Evolutionary conservation across 2,113 vertebrate genomes (phyloP).

Genomic region (Brachionichthys hirsutus): DNA sequence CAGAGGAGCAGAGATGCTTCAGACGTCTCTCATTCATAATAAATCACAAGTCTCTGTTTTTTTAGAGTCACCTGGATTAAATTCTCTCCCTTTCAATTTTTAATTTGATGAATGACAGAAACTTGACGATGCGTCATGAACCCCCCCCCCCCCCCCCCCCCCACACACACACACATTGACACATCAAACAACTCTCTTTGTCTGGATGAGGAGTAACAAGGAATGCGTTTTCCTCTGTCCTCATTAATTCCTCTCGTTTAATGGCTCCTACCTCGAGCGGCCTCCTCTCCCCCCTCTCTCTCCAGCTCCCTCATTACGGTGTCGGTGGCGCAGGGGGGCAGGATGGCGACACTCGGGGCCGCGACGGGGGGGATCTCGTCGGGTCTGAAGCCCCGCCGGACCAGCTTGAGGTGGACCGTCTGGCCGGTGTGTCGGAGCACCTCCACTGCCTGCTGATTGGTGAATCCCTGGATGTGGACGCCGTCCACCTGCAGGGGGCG

Average conservation of each 20-base stretch:
- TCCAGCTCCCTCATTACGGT: constrained; percentile 65
- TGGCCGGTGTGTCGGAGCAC: constrained; percentile 90
- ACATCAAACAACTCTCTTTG: constrained; percentile 32
- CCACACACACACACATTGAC: constrained; percentile 7
- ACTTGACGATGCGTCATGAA: constrained; percentile 7
- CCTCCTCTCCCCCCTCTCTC: constrained; percentile 36
- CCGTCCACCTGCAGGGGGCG: constrained; percentile 86
- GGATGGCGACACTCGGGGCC: constrained; percentile 29
- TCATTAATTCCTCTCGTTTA: constrained; percentile 18
- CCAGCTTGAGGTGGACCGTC: constrained; percentile 86
- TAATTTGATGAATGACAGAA: not conserved
- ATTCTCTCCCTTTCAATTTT: too few relatives aligned
- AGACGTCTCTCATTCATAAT: too few relatives aligned
- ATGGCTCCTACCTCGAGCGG: constrained; percentile 50
- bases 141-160: too few relatives aligned
- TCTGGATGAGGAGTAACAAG: constrained; percentile 18
- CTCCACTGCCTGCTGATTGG: constrained; percentile 97
- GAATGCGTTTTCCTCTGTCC: constrained; percentile 7
- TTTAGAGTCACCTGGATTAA: too few relatives aligned
- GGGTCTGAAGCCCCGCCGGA: constrained; percentile 80
- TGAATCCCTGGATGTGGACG: constrained; percentile 91
- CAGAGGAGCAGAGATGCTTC: too few relatives aligned
- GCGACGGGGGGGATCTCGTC: constrained; percentile 70
- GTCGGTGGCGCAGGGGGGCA: constrained; percentile 41
- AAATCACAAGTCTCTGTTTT: too few relatives aligned